Percentiles rank a stretch among this genome's conserved stretches.
Evolutionary conservation across 2,888 invertebrate species (phyloP).

Genomic region (Harpalus rufipes): DNA sequence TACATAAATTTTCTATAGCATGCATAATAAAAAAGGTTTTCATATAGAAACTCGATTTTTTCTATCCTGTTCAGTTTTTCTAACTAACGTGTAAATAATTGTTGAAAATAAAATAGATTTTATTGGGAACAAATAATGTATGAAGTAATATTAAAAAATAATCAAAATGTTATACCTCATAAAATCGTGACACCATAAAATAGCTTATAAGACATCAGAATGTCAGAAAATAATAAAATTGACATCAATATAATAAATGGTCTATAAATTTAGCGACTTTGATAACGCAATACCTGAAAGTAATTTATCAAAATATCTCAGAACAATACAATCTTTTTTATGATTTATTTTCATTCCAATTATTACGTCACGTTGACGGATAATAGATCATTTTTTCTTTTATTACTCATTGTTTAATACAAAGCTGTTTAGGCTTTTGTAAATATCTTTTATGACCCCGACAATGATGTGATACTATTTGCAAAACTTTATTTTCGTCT

Average conservation of each 20-base stretch:
- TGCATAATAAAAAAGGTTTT: too few species aligned
- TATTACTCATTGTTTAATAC: constrained; percentile 8
- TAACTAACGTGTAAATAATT: neutral
- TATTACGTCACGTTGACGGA: neutral
- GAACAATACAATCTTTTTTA: constrained; percentile 24
- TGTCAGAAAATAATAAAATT: constrained; percentile 44
- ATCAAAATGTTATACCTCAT: constrained; percentile 17
- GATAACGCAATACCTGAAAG: constrained; percentile 39
- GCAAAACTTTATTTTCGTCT: constrained; percentile 19
- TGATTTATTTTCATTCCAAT: constrained; percentile 15
- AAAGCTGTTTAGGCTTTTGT: neutral
- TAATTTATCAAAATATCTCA: constrained; percentile 38
- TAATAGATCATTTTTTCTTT: neutral
- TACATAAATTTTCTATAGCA: too few species aligned
- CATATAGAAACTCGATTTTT: too few species aligned
- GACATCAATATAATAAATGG: constrained; percentile 20
- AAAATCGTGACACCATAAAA: constrained; percentile 29
- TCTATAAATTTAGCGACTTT: constrained; percentile 34
- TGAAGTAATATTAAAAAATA: neutral
- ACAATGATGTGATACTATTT: constrained; percentile 18
- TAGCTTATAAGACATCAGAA: constrained; percentile 29
- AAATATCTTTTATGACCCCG: constrained; percentile 1
- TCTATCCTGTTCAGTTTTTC: too few species aligned
- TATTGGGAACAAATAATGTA: neutral
- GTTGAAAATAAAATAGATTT: neutral